These are phyloP conservation scores for Neoitamus cyanurus DNA, from an alignment of 2,888 invertebrate genomes.

Conservation along the genomic window DNA sequence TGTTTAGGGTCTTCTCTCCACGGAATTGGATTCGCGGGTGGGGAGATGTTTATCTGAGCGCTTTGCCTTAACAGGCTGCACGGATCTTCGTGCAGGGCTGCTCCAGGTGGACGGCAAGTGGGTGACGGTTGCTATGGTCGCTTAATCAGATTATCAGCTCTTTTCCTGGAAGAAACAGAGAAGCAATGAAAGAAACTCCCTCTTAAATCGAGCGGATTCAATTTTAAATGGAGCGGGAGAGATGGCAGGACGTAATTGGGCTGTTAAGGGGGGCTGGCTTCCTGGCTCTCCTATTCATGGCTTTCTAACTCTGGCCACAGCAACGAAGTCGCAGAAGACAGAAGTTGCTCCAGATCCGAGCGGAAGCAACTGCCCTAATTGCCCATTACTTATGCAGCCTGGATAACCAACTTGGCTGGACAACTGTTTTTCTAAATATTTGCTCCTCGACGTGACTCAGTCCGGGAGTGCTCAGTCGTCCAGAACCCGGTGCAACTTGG, in stretches of 20 bases:
- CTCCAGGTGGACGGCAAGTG: background rate
- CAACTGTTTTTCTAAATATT: slow-evolving; percentile 17
- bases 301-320: background rate
- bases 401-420: background rate
- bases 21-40: background rate
- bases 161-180: background rate
- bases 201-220: background rate
- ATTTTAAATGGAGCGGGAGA: background rate
- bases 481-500: background rate
- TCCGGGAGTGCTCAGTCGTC: background rate
- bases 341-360: background rate
- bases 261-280: background rate
- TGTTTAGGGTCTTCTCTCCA: slow-evolving; percentile 35
- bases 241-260: background rate
- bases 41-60: background rate
- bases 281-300: background rate
- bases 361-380: background rate
- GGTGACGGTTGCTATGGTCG: background rate
- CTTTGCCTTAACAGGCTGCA: background rate
- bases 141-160: background rate
- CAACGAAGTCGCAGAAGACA: background rate
- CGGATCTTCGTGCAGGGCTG: background rate
- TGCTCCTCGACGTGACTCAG: background rate
- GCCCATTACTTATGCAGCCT: background rate
- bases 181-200: background rate